Evolutionary conservation across 2,797 vertebrate species (phyloP), one percentile per base, ranked within the genome.

Genomic region (Masticophis lateralis): DNA sequence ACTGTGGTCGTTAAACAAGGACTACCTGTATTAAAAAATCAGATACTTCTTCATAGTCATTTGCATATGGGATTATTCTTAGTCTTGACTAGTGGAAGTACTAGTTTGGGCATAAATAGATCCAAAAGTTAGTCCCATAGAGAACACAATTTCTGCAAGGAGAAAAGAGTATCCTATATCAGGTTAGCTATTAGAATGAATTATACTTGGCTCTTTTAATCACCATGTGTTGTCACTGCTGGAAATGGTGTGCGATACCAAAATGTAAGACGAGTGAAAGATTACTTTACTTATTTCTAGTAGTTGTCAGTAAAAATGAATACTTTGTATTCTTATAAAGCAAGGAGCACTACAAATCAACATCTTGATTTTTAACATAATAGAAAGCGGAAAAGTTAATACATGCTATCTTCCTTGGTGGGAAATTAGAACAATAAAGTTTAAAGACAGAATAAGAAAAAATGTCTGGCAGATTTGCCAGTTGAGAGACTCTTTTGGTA

Each of bases 291-390:
- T 56, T 13, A 63, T 0, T 86, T 3, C 53, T 91, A 10, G 28
- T 91, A 87, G 87, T 66, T 92, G 61, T 91, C 63, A 87, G 37
- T 60, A 94, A 91, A 88, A 56, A 53, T 18, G 89, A 57, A 88
- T 0, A 1, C 0, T 1, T 91, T 66, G 37, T 93, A 0, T 12
- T 92, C 92, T 90, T 47, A n/a, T 43, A 51, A 86, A 89, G 28
- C 13, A 28, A 60, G 90, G 87, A 92, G 43, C 37, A 86, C 11
- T 0, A 90, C 92, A 93, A 95, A 0, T 7, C 18, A 37, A 47
- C 4, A 88, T 11, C 51, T 14, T 88, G 51, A 51, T 92, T 56
- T 32, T 51, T 51, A 90, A 22, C 14, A n/a, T 83, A 60, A 53
- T 74, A 20, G 4, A 2, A 87, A 57, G 87, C 2, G 87, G 0